Conservation (phyloP, 2,113 vertebrate species). For the Garra rufa region DNA sequence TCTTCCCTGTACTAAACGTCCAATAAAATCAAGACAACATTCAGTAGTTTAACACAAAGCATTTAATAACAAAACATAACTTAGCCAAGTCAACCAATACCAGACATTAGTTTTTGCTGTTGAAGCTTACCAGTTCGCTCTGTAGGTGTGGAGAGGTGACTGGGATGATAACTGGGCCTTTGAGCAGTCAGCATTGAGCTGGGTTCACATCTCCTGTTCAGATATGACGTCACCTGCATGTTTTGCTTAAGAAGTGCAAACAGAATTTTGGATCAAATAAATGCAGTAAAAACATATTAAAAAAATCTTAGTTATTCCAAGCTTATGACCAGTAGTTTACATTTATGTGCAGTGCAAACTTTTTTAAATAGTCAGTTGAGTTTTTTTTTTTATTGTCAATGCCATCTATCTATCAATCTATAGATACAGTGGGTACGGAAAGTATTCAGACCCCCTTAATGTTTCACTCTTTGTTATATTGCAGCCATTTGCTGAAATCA, state of each 20-base stretch:
- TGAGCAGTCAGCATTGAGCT: constrained; percentile 66
- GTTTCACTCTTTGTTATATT: too few species aligned
- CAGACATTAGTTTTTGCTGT: not conserved
- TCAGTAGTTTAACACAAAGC: not conserved
- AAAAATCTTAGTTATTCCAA: too few species aligned
- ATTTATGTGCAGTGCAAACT: too few species aligned
- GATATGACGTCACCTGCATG: constrained; percentile 63
- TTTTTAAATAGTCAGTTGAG: too few species aligned
- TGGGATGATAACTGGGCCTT: constrained; percentile 63
- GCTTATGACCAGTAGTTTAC: too few species aligned
- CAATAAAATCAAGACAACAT: constrained; percentile 5
- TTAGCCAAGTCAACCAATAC: not conserved
- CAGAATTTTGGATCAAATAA: not conserved
- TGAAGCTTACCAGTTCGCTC: constrained; percentile 62
- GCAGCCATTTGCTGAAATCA: too few species aligned
- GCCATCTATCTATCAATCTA: too few species aligned
- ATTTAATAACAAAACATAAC: not conserved
- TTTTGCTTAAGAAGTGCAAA: constrained; percentile 63
- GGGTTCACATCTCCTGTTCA: constrained; percentile 71
- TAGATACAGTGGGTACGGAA: too few species aligned
- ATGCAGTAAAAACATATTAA: too few species aligned
- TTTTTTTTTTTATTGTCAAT: too few species aligned
- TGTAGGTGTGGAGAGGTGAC: constrained; percentile 46
- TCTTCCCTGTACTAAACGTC: constrained; percentile 65
- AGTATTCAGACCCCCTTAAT: too few species aligned